These are phyloP conservation scores for Drosophila monieri DNA, from an alignment of 2,888 invertebrate genomes.

Conservation along the genomic window DNA sequence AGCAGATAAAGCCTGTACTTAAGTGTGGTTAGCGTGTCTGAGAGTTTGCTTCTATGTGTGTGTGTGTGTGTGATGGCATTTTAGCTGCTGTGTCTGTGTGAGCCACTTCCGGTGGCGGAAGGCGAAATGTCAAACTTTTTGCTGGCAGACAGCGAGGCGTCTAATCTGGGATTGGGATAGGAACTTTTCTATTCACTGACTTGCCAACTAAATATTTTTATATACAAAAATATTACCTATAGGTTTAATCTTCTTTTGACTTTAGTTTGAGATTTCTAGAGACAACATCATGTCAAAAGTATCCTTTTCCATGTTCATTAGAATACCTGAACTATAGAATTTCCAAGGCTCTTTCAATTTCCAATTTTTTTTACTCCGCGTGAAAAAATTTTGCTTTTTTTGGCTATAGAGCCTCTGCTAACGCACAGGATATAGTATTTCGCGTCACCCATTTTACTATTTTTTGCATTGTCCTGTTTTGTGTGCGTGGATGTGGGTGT, in stretches of 20 bases:
- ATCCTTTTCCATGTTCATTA: no score
- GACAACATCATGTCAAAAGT: no score
- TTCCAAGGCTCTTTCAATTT: no score
- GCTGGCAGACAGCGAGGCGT: constrained; percentile 74
- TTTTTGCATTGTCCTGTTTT: constrained; percentile 37
- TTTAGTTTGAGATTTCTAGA: background rate
- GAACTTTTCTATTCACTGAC: constrained; percentile 4
- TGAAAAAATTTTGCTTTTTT: no score
- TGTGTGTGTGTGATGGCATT: constrained; percentile 17
- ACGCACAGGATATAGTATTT: constrained; percentile 11
- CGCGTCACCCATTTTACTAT: constrained; percentile 29
- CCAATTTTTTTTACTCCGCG: no score
- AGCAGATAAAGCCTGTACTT: constrained; percentile 11
- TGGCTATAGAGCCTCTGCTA: background rate
- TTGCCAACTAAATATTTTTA: constrained; percentile 3
- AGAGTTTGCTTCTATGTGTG: constrained; percentile 6
- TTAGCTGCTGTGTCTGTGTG: constrained; percentile 28
- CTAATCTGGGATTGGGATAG: constrained; percentile 34
- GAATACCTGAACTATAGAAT: no score
- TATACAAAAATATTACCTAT: background rate
- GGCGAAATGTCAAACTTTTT: constrained; percentile 62
- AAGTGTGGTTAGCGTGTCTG: constrained; percentile 18
- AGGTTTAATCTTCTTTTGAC: background rate
- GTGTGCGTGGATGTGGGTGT: constrained; percentile 14
- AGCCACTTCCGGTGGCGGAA: constrained; percentile 43